A percentile compares a stretch with the other conserved stretches of the same genome.
Evolutionary conservation across 35 echinoderm and acorn worm species (phyloP).

Genomic region (Nesometra sesokonis): DNA sequence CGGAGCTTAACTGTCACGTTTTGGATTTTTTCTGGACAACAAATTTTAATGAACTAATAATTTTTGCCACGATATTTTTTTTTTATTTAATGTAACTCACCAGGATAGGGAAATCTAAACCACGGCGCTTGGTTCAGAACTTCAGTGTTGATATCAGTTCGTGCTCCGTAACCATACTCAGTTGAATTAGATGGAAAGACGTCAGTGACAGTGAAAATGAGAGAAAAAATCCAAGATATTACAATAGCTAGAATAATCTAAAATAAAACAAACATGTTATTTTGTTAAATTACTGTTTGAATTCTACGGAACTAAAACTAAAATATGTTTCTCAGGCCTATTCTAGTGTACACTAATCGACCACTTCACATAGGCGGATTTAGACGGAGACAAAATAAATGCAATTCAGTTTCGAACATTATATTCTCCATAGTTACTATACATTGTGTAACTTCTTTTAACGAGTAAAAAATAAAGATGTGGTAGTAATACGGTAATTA

Average conservation of each 20-base stretch:
- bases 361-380: no score
- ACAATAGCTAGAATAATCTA: constrained; percentile 67
- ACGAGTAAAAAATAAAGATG: no score
- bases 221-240: constrained; percentile 42
- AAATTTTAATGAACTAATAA: no score
- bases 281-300: not conserved
- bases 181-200: constrained; percentile 10
- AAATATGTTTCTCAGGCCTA: not conserved
- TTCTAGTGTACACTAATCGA: no score
- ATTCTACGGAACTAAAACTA: not conserved
- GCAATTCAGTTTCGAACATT: no score
- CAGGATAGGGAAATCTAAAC: constrained; percentile 61
- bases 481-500: no score
- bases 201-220: constrained; percentile 51
- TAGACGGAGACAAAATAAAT: no score
- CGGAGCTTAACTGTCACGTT: not conserved
- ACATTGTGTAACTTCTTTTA: no score
- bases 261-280: not conserved
- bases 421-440: no score
- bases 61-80: no score
- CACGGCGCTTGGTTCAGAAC: constrained; percentile 42
- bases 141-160: constrained; percentile 40
- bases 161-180: constrained; percentile 23
- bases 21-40: no score
- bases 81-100: constrained; percentile 40